phyloP scores from a whole-genome alignment of 2,113 vertebrate species.

The Willisornis vidua region DNA sequence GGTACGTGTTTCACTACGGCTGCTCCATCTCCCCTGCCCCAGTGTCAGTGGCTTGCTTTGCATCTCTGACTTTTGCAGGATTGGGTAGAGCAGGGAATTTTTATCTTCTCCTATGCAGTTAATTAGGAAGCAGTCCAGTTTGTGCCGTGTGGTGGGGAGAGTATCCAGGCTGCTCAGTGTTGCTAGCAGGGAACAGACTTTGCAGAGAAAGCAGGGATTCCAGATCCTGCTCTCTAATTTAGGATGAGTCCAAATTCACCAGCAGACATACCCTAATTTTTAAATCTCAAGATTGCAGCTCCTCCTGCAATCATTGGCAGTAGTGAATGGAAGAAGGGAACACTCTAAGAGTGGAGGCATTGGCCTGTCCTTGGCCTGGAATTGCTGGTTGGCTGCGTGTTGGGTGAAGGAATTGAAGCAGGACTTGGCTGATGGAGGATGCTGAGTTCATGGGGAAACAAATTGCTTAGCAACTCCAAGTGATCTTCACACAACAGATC shows the following conservation, averaged over 20 bases:
- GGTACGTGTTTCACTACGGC: fast-evolving
- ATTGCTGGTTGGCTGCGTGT: neutral
- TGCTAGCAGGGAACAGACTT: neutral
- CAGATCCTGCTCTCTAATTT: neutral
- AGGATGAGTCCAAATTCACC: neutral
- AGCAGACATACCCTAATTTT: neutral
- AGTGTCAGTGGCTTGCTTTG: neutral
- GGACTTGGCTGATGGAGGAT: neutral
- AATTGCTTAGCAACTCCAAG: neutral
- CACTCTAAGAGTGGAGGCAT: neutral
- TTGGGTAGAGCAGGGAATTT: neutral
- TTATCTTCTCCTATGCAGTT: neutral
- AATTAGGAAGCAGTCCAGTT: constrained; percentile 14
- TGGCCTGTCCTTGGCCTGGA: neutral
- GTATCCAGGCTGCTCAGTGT: neutral
- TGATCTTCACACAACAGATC: neutral
- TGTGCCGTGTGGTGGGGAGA: neutral
- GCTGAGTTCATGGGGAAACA: neutral
- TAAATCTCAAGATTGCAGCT: neutral
- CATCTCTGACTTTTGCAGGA: neutral
- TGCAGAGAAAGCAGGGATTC: neutral
- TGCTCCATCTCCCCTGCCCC: neutral
- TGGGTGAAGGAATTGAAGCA: neutral
- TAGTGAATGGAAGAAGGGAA: neutral
- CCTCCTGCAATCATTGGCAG: neutral